Conservation (phyloP, 1,140 invertebrate species). For the Drosophila burlai region DNA sequence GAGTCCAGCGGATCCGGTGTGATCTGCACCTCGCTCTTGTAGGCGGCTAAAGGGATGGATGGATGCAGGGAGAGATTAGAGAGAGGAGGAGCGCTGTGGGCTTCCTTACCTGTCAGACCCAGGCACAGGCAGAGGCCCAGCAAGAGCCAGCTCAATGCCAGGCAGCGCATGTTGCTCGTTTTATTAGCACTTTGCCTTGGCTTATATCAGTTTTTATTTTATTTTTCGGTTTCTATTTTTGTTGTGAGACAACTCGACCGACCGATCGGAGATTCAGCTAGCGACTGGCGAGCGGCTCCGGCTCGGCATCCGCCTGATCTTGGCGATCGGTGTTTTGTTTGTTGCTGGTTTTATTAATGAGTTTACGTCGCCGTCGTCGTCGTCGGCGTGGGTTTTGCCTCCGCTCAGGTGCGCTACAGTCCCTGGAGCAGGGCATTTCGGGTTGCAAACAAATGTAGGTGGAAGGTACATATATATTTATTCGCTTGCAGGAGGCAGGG, state of each 20-base stretch:
- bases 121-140: constrained; percentile 55
- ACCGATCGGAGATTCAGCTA: constrained; percentile 63
- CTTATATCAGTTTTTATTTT: background rate
- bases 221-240: background rate
- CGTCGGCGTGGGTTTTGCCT: constrained; percentile 51
- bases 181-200: constrained; percentile 68
- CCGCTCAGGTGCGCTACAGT: constrained; percentile 40
- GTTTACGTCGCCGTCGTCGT: constrained; percentile 45
- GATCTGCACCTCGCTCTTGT: constrained; percentile 74
- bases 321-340: constrained; percentile 23
- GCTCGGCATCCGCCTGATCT: constrained; percentile 26
- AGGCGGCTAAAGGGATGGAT: constrained; percentile 44
- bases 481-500: background rate
- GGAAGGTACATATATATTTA: no score
- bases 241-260: constrained; percentile 46
- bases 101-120: constrained; percentile 66
- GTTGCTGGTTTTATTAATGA: constrained; percentile 69
- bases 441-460: background rate
- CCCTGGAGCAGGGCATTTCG: background rate
- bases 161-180: constrained; percentile 63
- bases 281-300: constrained; percentile 58
- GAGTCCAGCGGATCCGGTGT: constrained; percentile 65
- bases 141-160: constrained; percentile 66
- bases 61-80: background rate
- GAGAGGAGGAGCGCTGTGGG: background rate